A percentile compares a stretch with the other conserved stretches of the same genome.
These are phyloP conservation scores for Gallinago paraguaiae DNA, from an alignment of 2,113 vertebrate genomes.

Conservation along the genomic window DNA sequence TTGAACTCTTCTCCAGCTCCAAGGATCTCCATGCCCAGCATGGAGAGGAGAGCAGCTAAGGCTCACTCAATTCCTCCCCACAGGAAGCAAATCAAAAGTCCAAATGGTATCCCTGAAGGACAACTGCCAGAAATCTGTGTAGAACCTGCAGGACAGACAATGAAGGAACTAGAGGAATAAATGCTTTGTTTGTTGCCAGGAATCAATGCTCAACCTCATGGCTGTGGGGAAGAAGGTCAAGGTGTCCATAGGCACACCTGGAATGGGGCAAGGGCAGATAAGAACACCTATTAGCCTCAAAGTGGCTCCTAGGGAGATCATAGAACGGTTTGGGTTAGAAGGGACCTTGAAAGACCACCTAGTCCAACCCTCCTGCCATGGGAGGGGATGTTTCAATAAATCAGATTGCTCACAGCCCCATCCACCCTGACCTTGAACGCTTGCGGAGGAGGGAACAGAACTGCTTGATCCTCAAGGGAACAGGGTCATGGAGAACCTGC, in stretches of 20 bases:
- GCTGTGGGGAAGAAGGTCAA: neutral
- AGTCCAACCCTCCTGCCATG: neutral
- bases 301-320: neutral
- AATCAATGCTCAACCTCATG: neutral
- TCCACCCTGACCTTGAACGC: neutral
- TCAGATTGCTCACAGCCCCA: neutral
- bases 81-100: neutral
- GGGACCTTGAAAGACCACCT: neutral
- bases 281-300: neutral
- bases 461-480: neutral
- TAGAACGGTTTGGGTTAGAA: neutral
- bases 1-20: neutral
- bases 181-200: neutral
- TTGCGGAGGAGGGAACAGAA: neutral
- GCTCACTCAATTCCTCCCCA: neutral
- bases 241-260: neutral
- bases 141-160: neutral
- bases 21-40: neutral
- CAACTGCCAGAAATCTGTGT: neutral
- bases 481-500: neutral
- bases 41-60: neutral
- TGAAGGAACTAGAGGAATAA: neutral
- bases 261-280: neutral
- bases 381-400: neutral
- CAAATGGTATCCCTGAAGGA: neutral